A percentile compares a stretch with the other conserved stretches of the same genome.
Conservation (phyloP, 2,113 vertebrate genomes). For the Zosterops hypoxanthus region DNA sequence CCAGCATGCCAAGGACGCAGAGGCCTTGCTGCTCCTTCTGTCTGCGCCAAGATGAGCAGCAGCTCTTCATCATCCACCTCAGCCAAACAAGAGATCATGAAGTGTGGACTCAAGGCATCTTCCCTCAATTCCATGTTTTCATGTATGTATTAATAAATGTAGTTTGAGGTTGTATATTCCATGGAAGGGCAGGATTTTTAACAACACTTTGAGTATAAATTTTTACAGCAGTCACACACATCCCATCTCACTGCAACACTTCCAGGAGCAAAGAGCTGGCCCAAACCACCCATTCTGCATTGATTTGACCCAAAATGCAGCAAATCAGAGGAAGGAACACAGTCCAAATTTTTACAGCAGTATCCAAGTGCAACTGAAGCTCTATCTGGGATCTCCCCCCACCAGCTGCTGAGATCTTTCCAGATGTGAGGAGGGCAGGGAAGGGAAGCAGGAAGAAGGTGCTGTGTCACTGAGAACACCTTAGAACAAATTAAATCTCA, state of each 20-base stretch:
- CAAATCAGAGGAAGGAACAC: background rate
- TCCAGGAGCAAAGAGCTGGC: background rate
- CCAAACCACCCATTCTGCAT: background rate
- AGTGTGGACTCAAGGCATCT: background rate
- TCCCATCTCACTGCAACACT: background rate
- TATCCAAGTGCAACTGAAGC: background rate
- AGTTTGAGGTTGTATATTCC: background rate
- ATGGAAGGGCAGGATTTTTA: background rate
- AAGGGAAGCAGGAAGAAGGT: background rate
- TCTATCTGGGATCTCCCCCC: background rate
- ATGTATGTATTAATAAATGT: background rate
- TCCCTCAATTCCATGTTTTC: background rate
- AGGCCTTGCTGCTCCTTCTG: background rate
- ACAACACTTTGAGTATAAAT: background rate
- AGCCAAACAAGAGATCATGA: background rate
- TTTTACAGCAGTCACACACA: background rate
- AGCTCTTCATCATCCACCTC: background rate
- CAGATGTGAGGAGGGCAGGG: background rate
- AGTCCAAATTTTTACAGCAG: background rate
- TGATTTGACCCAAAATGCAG: background rate
- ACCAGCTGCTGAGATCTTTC: background rate
- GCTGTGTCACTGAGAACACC: accelerated
- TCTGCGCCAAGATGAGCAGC: background rate
- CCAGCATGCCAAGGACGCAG: background rate
- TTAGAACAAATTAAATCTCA: background rate